Conservation (phyloP, 1,140 invertebrate genomes). For the Drosophila nebulosa region DNA sequence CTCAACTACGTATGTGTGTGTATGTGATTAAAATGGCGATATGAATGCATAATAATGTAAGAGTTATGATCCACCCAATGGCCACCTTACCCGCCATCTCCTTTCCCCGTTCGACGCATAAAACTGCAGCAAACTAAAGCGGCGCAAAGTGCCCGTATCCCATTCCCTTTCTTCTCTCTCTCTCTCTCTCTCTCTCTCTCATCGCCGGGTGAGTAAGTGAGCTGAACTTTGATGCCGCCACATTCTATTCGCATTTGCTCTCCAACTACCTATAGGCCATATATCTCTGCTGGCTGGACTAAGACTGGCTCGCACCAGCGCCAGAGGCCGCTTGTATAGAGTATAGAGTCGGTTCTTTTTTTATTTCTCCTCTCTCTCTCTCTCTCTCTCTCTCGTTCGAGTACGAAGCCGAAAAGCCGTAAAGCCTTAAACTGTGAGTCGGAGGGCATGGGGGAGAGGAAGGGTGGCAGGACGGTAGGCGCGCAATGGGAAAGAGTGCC, state of each 20-base stretch:
- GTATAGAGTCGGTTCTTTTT: slow-evolving; percentile 21
- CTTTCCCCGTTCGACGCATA: slow-evolving; percentile 31
- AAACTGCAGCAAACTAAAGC: slow-evolving; percentile 66
- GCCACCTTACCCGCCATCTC: not conserved
- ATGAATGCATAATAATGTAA: slow-evolving; percentile 77
- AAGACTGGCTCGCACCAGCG: slow-evolving; percentile 46
- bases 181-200: slow-evolving; percentile 15
- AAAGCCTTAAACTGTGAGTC: slow-evolving; percentile 53
- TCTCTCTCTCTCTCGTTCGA: slow-evolving; percentile 36
- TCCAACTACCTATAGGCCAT: slow-evolving; percentile 69
- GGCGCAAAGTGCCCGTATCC: slow-evolving; percentile 33
- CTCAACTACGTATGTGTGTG: slow-evolving; percentile 19
- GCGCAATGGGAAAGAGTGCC: slow-evolving; percentile 72
- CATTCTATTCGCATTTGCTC: slow-evolving; percentile 77
- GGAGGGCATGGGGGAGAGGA: not conserved
- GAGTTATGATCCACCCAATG: slow-evolving; percentile 55
- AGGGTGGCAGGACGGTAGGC: slow-evolving; percentile 33
- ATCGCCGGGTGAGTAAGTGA: slow-evolving; percentile 74
- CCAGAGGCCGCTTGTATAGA: slow-evolving; percentile 36
- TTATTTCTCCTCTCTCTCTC: slow-evolving; percentile 20
- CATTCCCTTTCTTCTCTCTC: not conserved
- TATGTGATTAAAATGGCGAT: slow-evolving; percentile 75
- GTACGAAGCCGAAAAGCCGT: slow-evolving; percentile 74
- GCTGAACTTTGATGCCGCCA: slow-evolving; percentile 77
- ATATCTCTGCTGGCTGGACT: slow-evolving; percentile 64